Conservation (phyloP, 2,113 vertebrate species). For the Nyctibius bracteatus region DNA sequence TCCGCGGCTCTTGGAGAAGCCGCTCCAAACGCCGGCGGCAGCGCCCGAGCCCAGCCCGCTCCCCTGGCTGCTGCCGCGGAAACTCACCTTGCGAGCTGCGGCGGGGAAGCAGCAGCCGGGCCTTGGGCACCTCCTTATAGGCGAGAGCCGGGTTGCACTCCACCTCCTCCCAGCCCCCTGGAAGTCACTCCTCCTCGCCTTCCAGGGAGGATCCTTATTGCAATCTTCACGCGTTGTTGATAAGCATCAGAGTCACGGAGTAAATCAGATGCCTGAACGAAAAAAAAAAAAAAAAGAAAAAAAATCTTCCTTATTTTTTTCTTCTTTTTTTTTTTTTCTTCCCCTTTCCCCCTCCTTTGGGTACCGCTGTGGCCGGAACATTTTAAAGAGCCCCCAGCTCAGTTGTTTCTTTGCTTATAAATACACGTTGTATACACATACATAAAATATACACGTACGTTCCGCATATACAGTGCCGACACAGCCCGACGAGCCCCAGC, state of each 20-base stretch:
- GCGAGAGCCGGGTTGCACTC: constrained; percentile 40
- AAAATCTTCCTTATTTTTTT: neutral
- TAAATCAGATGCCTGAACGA: neutral
- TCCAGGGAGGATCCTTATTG: constrained; percentile 64
- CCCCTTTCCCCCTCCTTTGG: neutral
- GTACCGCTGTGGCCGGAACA: neutral
- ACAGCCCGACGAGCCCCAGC: neutral
- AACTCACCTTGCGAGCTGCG: constrained; percentile 15
- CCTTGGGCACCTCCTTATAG: constrained; percentile 77
- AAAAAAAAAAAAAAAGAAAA: neutral
- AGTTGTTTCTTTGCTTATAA: neutral
- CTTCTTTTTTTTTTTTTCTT: neutral
- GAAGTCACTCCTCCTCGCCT: constrained; percentile 61
- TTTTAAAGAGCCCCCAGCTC: neutral
- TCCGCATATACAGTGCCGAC: neutral
- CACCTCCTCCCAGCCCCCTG: constrained; percentile 69
- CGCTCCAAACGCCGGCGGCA: neutral
- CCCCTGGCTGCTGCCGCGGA: neutral
- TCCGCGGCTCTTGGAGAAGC: neutral
- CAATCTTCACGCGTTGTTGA: constrained; percentile 18
- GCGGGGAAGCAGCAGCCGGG: constrained; percentile 29
- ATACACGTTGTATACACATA: neutral
- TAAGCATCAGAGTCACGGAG: constrained; percentile 28
- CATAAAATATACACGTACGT: neutral
- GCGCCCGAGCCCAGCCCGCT: neutral